Conservation (phyloP, 2,113 vertebrate genomes). For the Oncorhynchus mykiss region DNA sequence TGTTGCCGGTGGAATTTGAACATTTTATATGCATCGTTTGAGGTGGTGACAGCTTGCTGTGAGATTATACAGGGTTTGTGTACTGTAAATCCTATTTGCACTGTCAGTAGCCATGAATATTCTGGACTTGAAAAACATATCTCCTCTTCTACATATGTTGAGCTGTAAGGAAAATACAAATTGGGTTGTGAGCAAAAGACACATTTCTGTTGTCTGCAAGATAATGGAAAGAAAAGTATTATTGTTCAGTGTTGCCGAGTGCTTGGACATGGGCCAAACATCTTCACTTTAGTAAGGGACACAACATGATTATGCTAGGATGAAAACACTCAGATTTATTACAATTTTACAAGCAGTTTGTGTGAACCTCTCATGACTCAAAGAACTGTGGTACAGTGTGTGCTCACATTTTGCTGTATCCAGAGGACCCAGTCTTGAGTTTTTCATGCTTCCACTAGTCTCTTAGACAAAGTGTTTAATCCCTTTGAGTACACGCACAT, state of each 20-base stretch:
- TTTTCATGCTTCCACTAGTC: no score
- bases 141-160: slow-evolving; percentile 6
- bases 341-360: no score
- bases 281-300: not conserved
- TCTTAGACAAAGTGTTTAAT: no score
- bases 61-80: slow-evolving; percentile 19
- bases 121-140: slow-evolving; percentile 16
- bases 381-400: not conserved
- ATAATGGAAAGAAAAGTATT: slow-evolving; percentile 11
- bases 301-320: no score
- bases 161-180: slow-evolving; percentile 50
- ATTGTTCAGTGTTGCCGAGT: not conserved
- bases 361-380: no score
- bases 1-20: slow-evolving; percentile 30
- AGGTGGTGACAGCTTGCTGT: slow-evolving; percentile 6
- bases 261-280: not conserved
- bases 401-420: not conserved
- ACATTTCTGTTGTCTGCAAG: slow-evolving; percentile 65
- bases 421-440: no score
- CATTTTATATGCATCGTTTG: slow-evolving; percentile 33
- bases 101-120: not conserved
- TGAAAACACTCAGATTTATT: no score
- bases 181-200: not conserved
- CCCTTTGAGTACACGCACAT: not conserved
- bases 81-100: slow-evolving; percentile 20